Evolutionary conservation across 2,888 invertebrate species (phyloP).

Genomic region (Ctenicera cuprea): DNA sequence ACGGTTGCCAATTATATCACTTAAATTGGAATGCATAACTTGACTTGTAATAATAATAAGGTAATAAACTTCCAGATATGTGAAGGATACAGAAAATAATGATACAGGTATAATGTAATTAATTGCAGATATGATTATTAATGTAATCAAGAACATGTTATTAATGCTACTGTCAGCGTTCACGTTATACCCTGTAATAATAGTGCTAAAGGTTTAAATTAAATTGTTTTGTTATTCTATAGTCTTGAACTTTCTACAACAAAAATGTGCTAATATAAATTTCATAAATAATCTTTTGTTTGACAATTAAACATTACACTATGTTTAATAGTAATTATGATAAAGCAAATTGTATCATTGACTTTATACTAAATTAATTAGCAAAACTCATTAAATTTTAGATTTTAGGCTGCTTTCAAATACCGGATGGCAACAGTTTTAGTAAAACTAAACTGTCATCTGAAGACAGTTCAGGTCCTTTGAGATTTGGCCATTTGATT

Average conservation of each 20-base stretch:
- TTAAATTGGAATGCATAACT: conserved; percentile 20
- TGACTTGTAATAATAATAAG: conserved; percentile 23
- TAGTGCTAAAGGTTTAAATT: conserved; percentile 11
- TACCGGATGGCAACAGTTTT: too few species aligned
- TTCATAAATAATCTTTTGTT: too few species aligned
- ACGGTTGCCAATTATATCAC: conserved; percentile 8
- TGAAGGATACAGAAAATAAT: conserved; percentile 18
- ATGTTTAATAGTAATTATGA: too few species aligned
- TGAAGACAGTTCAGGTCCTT: too few species aligned
- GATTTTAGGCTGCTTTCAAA: too few species aligned
- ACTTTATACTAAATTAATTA: too few species aligned
- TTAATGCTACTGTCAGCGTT: conserved; percentile 25
- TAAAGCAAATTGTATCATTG: too few species aligned
- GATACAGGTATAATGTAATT: conserved; percentile 9
- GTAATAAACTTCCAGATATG: conserved; percentile 21
- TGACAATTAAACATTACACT: too few species aligned
- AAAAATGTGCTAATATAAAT: too few species aligned
- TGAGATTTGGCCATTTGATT: too few species aligned
- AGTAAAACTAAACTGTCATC: too few species aligned
- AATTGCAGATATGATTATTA: conserved; percentile 24
- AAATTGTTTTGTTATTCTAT: not conserved
- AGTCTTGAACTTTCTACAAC: conserved; percentile 11
- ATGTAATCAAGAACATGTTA: conserved; percentile 25
- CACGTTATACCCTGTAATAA: conserved; percentile 4
- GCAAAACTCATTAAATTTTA: too few species aligned